Evolutionary conservation across 2,888 invertebrate genomes (phyloP).

Genomic region (Uloborus plumipes): DNA sequence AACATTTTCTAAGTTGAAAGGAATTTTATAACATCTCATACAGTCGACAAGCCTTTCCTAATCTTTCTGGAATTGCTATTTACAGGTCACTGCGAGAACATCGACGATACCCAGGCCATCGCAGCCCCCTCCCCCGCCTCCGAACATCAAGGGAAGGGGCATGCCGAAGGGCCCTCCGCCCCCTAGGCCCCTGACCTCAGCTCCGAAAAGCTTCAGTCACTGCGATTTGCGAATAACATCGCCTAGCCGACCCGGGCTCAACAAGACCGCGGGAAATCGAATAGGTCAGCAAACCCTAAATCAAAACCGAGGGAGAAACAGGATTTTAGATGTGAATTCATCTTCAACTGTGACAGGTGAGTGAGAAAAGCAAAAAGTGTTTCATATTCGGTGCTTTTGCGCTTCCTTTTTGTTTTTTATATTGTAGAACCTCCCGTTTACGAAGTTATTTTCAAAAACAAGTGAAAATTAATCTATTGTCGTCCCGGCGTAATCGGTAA

Average conservation of each 20-base stretch:
- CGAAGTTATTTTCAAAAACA: too few relatives aligned
- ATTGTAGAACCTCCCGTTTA: too few relatives aligned
- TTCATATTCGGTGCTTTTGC: too few relatives aligned
- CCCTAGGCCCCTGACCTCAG: conserved; percentile 33
- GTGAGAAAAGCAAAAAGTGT: too few relatives aligned
- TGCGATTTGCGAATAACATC: conserved; percentile 30
- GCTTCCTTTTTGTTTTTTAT: too few relatives aligned
- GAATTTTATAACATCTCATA: too few relatives aligned
- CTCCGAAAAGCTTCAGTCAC: conserved; percentile 52
- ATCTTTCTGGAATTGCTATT: neutral
- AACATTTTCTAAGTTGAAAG: too few relatives aligned
- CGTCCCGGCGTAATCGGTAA: too few relatives aligned
- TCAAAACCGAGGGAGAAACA: neutral
- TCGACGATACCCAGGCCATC: conserved; percentile 41
- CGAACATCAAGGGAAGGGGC: conserved; percentile 9
- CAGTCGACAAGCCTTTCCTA: too few relatives aligned
- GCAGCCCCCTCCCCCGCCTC: conserved; percentile 50
- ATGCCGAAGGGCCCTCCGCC: conserved; percentile 34
- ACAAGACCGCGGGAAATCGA: conserved; percentile 13
- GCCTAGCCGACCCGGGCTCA: conserved; percentile 11
- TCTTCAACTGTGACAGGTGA: conserved; percentile 23
- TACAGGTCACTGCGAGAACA: conserved; percentile 21
- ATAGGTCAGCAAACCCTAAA: neutral
- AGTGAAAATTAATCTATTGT: too few relatives aligned
- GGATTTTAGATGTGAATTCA: neutral